Evolutionary conservation across 1,140 invertebrate genomes (phyloP), one percentile per base, ranked within the genome.

Genomic region (Cepaea nemoralis): DNA sequence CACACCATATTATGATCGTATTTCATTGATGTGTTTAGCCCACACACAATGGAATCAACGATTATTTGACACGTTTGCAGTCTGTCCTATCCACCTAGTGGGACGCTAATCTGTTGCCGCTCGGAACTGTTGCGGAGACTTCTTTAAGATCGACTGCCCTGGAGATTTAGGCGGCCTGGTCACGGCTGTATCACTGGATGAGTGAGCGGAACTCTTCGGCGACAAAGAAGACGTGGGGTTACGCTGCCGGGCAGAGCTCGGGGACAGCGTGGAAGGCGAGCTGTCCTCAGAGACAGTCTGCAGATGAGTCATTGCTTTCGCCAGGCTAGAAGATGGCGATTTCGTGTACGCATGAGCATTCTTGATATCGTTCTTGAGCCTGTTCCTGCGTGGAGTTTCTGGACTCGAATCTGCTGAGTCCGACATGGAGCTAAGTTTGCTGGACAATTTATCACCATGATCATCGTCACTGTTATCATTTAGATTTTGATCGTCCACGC

Each of bases 131-230:
- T 75, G 73, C 16, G 73, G 73, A 14, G 39, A 37, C 39, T 63
- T 77, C 35, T 77, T 77, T 24, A 77, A 50, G 35, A 77, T 77
- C 22, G 75, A 77, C 19, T 77, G 75, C 39, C 75, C 75, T 33
- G 55, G 19, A 3, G 73, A 45, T 50, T 50, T 75, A 1, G 73
- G 73, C 6, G 73, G 73, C 27, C 35, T 75, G 39, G 16, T 1
- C 6, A 37, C 69, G 5, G 69, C 35, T 6, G 59, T 5, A 31
- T 70, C 69, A 22, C 1, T 22, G 2, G 35, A 24, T 24, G 3
- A 31, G 22, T 33, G 66, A 69, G 27, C 37, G 35, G 66, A 2
- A 22, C 8, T 69, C 27, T 39, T 69, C n/a, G 31, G 31, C 10
- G 67, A 70, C 6, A 33, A 3, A 6, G 67, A 35, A 3, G 67